A percentile compares a stretch with the other conserved stretches of the same genome.
phyloP scores from a whole-genome alignment of 2,888 invertebrate genomes.

The Trichacis sp. region DNA sequence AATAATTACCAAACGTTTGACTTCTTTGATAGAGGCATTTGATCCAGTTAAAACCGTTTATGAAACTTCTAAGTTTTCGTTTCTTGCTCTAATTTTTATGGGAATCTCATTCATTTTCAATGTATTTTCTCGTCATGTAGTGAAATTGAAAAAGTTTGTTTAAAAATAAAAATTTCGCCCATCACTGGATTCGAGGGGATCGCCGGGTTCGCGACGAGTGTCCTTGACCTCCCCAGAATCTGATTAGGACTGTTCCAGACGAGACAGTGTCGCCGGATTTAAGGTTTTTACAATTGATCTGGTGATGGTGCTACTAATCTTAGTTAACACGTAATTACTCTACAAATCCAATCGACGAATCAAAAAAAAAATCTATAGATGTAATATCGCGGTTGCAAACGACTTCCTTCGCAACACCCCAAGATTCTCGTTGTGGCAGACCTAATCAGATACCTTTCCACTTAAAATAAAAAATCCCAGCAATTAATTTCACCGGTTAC shows the following conservation, averaged over 20 bases:
- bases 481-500: constrained; percentile 5
- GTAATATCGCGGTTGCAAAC: constrained; percentile 4
- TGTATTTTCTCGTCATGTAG: too few species aligned
- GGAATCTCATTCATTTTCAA: too few species aligned
- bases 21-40: too few species aligned
- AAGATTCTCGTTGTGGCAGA: constrained; percentile 54
- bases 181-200: too few species aligned
- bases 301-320: constrained; percentile 51
- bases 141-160: too few species aligned
- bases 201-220: constrained; percentile 50
- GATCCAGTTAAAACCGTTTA: too few species aligned
- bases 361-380: neutral
- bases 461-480: constrained; percentile 10
- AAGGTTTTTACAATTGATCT: constrained; percentile 50
- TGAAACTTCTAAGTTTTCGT: too few species aligned
- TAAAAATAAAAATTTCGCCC: too few species aligned
- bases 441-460: constrained; percentile 64
- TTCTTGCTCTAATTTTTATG: too few species aligned
- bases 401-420: constrained; percentile 33
- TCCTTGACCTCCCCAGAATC: constrained; percentile 61
- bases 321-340: too few species aligned
- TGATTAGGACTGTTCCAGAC: constrained; percentile 71
- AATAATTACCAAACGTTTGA: too few species aligned
- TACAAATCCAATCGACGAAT: too few species aligned
- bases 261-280: constrained; percentile 37